Evolutionary conservation across 2,888 invertebrate species (phyloP).

Genomic region (Lasioglossum leucozonium): DNA sequence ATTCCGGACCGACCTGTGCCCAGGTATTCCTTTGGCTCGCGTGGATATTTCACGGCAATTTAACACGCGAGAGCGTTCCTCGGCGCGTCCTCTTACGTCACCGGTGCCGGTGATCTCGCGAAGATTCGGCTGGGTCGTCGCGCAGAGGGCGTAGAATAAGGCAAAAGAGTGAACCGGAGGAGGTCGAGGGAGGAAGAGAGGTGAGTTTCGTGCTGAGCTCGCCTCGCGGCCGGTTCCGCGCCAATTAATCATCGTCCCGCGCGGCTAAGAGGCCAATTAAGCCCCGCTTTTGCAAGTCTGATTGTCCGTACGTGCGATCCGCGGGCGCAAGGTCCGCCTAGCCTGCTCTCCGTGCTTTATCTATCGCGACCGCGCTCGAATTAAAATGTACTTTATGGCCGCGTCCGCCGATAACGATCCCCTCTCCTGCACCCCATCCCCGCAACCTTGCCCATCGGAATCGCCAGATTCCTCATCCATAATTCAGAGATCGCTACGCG

Average conservation of each 20-base stretch:
- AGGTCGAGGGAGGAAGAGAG: neutral
- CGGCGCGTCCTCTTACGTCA: constrained; percentile 17
- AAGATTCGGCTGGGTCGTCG: constrained; percentile 37
- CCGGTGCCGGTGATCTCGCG: constrained; percentile 19
- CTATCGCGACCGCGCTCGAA: constrained; percentile 65
- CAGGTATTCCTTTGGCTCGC: neutral
- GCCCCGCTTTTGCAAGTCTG: constrained; percentile 80
- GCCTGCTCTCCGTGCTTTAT: constrained; percentile 56
- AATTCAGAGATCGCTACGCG: neutral
- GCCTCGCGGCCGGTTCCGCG: constrained; percentile 59
- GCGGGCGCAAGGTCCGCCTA: constrained; percentile 26
- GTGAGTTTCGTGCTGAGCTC: constrained; percentile 27
- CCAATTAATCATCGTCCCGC: constrained; percentile 78
- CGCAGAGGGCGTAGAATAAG: neutral
- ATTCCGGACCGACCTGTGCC: neutral
- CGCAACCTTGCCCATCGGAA: neutral
- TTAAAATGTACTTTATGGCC: constrained; percentile 75
- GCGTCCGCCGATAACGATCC: constrained; percentile 74
- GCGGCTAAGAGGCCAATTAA: constrained; percentile 78
- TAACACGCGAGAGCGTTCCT: constrained; percentile 11
- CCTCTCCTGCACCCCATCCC: neutral
- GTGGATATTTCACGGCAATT: constrained; percentile 43
- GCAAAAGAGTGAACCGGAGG: neutral
- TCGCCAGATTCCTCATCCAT: neutral
- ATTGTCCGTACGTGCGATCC: constrained; percentile 73